phyloP scores from a whole-genome alignment of 2,797 vertebrate genomes.

The Decapterus maruadsi region DNA sequence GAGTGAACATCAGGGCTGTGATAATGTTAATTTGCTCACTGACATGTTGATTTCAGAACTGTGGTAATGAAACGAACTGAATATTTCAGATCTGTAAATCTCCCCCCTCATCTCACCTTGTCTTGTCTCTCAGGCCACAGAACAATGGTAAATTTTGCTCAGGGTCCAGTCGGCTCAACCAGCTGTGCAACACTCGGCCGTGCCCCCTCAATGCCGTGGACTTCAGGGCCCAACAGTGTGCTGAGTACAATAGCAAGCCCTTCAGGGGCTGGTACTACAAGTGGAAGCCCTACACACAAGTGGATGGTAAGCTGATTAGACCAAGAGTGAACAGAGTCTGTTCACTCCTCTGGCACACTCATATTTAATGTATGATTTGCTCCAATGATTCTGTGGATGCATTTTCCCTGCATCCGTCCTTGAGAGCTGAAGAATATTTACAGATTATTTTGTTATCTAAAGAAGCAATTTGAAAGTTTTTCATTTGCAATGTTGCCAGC shows the following conservation, averaged over 20 bases:
- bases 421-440: background rate
- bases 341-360: background rate
- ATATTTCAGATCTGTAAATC: background rate
- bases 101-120: background rate
- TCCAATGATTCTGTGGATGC: background rate
- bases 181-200: conserved; percentile 89
- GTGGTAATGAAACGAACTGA: background rate
- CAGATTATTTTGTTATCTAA: background rate
- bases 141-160: conserved; percentile 94
- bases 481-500: too few relatives aligned
- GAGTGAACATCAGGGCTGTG: background rate
- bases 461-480: too few relatives aligned
- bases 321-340: background rate
- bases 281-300: conserved; percentile 98
- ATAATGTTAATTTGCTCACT: background rate
- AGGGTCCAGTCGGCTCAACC: conserved; percentile 90
- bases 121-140: conserved; percentile 88
- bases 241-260: conserved; percentile 96
- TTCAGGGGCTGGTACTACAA: conserved; percentile 99
- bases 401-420: background rate
- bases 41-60: background rate
- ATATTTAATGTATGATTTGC: background rate
- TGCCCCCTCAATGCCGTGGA: conserved; percentile 86
- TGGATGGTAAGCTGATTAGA: conserved; percentile 88
- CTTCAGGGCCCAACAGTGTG: conserved; percentile 96